A percentile compares a stretch with the other conserved stretches of the same genome.
Evolutionary conservation across 37 sponge, comb jelly and placozoan genomes (phyloP).

Genomic region (Cladorhizidae sp.): DNA sequence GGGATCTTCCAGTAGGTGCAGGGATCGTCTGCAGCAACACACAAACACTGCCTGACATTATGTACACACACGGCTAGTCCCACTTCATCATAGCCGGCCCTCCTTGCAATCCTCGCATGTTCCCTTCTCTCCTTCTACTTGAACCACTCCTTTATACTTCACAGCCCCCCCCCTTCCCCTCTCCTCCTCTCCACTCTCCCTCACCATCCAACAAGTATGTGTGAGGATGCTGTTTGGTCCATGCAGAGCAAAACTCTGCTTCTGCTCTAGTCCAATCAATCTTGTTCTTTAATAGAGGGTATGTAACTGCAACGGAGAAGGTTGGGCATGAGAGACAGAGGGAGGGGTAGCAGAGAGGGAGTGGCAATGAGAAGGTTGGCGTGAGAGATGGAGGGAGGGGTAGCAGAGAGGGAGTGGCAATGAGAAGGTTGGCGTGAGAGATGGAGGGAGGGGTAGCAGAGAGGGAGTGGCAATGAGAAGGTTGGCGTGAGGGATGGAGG

Average conservation of each 20-base stretch:
- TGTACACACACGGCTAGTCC: too few relatives aligned
- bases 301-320: constrained; percentile 21
- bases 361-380: neutral
- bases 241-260: constrained; percentile 57
- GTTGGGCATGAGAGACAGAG: constrained; percentile 1
- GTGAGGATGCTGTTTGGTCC: constrained; percentile 60
- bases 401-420: neutral
- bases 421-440: neutral
- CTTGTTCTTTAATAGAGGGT: constrained; percentile 68
- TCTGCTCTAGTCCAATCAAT: constrained; percentile 54
- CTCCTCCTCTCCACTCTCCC: neutral
- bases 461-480: neutral
- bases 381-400: neutral
- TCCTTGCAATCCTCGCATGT: too few relatives aligned
- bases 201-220: constrained; percentile 75
- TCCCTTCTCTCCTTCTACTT: too few relatives aligned
- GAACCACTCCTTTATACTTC: too few relatives aligned
- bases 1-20: constrained; percentile 73
- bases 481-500: too few relatives aligned
- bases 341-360: neutral
- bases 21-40: constrained; percentile 41
- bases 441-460: neutral
- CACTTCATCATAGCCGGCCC: too few relatives aligned
- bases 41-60: neutral
- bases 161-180: too few relatives aligned